These are phyloP conservation scores for Cydia strobilella DNA, from an alignment of 1,140 invertebrate species.

Conservation along the genomic window DNA sequence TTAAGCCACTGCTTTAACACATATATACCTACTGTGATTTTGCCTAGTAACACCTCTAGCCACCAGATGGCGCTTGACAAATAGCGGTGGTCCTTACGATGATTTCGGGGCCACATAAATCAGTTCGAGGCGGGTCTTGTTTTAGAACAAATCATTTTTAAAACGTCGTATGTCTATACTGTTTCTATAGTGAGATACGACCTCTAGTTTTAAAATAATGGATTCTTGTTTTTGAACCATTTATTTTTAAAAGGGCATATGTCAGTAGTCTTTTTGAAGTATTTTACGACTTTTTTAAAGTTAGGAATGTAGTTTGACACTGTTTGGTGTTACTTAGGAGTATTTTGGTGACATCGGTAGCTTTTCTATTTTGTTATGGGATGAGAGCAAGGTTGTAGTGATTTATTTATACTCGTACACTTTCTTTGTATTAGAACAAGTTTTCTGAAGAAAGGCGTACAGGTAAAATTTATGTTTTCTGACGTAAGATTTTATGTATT, in stretches of 20 bases:
- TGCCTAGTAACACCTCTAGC: neutral
- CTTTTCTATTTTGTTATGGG: slow-evolving; percentile 11
- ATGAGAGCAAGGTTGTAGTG: neutral
- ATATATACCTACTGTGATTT: neutral
- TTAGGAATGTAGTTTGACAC: neutral
- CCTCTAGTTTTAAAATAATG: neutral
- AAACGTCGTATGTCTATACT: neutral
- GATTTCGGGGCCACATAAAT: slow-evolving; percentile 10
- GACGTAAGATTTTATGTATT: no score
- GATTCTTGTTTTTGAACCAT: neutral
- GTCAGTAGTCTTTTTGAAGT: neutral
- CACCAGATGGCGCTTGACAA: slow-evolving; percentile 11
- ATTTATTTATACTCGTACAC: neutral
- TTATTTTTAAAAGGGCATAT: neutral
- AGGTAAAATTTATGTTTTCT: no score
- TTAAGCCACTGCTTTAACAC: neutral
- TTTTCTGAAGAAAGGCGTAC: neutral
- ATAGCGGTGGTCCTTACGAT: slow-evolving; percentile 5
- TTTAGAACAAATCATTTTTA: neutral
- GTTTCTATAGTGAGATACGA: neutral
- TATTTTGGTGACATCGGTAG: slow-evolving; percentile 4
- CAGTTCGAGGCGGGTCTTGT: neutral
- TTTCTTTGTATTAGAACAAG: neutral
- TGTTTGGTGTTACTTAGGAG: neutral
- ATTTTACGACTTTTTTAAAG: neutral